Evolutionary conservation across 2,888 invertebrate species (phyloP), one percentile per base, ranked within the genome.

Genomic region (Drosophila formosana): DNA sequence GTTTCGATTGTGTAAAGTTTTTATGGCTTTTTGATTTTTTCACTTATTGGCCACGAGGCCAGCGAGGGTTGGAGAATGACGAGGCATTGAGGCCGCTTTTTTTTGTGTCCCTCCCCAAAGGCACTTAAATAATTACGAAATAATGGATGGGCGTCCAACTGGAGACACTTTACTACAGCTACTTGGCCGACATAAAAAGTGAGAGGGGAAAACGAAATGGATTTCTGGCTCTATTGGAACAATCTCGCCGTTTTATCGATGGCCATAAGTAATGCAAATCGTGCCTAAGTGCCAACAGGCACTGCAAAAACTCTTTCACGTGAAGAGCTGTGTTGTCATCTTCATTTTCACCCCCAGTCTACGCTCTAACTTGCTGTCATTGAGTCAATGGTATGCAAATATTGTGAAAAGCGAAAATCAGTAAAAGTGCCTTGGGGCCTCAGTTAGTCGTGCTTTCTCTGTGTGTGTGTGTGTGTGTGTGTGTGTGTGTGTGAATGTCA

Each of bases 21-120:
- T 89, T 90, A 90, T 90, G 87, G 90, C 89, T 82, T 89, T 89
- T 90, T 90, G 89, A 89, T 89, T 89, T 89, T 89, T 89, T 87
- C 88, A 86, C 86, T 89, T 89, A 90, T 90, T 89, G 89, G 85
- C 74, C 49, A 41, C 23, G 62, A 39, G 18, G 18, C 55, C 45
- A 70, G 37, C 47, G 39, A n/a, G 56, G 13, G 23, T 18, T 34
- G 43, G 26, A 41, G 28, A 18, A 8, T 37, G 57, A 41, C 39
- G 39, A 41, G 25, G 26, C 49, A 26, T 13, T 18, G 56, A 25
- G 41, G 8, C 47, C 50, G 7, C 28, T 30, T 62, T 32, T 32
- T 34, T 34, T 37, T 4, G 4, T 37, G 4, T 32, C 37, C 34
- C 37, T 61, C 61, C 52, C 66, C 50, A 66, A 63, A 68, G 88